These are phyloP conservation scores for Periophthalmodon schlosseri DNA, from an alignment of 2,113 vertebrate genomes.

Conservation along the genomic window DNA sequence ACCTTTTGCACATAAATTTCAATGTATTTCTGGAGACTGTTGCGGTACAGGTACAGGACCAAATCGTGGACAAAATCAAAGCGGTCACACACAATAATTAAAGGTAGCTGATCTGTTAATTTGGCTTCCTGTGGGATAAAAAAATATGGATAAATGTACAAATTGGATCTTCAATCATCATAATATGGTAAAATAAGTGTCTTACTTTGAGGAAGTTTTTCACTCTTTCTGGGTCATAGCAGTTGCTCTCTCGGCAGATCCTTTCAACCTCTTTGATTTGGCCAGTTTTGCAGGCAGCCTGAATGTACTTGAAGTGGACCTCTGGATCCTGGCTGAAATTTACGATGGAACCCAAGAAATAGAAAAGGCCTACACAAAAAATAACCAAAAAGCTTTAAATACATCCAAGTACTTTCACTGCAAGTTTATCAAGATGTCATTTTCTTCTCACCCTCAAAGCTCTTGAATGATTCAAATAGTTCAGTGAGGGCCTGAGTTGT, in stretches of 20 bases:
- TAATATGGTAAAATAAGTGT: background rate
- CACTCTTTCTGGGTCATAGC: slow-evolving; percentile 96
- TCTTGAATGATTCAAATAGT: slow-evolving; percentile 99
- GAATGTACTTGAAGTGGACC: slow-evolving; percentile 99
- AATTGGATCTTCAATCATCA: background rate
- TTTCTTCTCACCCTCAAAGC: slow-evolving; percentile 88
- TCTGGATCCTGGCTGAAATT: slow-evolving; percentile 99
- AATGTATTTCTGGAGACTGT: slow-evolving; percentile 98
- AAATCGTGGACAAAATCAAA: slow-evolving; percentile 99
- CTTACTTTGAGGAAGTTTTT: slow-evolving; percentile 98
- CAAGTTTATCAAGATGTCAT: background rate
- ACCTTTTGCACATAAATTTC: slow-evolving; percentile 99
- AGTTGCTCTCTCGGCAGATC: slow-evolving; percentile 98
- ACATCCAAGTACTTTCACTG: background rate
- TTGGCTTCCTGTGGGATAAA: slow-evolving; percentile 89
- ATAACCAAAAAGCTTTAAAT: background rate
- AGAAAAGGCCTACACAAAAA: slow-evolving; percentile 88
- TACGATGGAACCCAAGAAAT: slow-evolving; percentile 98
- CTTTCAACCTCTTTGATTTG: slow-evolving; percentile 99
- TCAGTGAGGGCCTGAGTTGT: slow-evolving; percentile 95
- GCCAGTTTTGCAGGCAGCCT: slow-evolving; percentile 97
- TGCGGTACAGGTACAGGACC: slow-evolving; percentile 98
- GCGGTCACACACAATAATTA: slow-evolving; percentile 98
- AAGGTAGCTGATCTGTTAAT: slow-evolving; percentile 95
- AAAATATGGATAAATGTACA: background rate